phyloP scores from a whole-genome alignment of 2,888 invertebrate genomes.

The Buathra laborator region DNA sequence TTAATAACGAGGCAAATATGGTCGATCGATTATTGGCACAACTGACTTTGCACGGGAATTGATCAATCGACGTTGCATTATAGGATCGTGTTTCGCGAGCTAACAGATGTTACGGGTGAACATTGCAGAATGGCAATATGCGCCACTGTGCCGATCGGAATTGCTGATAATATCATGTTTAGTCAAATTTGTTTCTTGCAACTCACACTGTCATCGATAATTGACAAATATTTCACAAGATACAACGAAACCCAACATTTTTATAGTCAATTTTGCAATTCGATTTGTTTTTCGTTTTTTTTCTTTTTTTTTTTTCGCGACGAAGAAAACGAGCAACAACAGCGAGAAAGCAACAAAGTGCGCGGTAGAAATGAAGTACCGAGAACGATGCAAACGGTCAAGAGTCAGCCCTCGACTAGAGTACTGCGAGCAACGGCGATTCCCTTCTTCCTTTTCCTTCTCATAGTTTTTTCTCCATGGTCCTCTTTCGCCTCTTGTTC shows the following conservation, averaged over 20 bases:
- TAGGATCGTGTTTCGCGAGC: neutral
- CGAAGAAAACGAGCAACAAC: slow-evolving; percentile 17
- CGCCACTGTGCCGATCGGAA: neutral
- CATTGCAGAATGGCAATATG: neutral
- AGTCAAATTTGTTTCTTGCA: neutral
- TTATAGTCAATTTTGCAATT: neutral
- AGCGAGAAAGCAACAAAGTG: slow-evolving; percentile 26
- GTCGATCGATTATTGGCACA: slow-evolving; percentile 42
- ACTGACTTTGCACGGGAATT: slow-evolving; percentile 38
- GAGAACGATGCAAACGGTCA: slow-evolving; percentile 47
- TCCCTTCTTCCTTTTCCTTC: slow-evolving; percentile 9
- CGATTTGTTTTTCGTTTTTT: neutral
- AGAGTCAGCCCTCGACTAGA: slow-evolving; percentile 47
- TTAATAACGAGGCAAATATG: slow-evolving; percentile 56
- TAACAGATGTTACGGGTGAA: neutral
- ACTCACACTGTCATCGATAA: neutral
- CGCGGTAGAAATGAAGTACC: slow-evolving; percentile 39
- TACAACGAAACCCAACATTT: neutral
- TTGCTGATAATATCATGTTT: neutral
- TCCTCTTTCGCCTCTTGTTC: slow-evolving; percentile 34
- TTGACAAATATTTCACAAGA: neutral
- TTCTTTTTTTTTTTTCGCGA: neutral
- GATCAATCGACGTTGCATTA: slow-evolving; percentile 25
- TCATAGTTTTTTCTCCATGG: slow-evolving; percentile 29
- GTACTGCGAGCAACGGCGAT: slow-evolving; percentile 13